Evolutionary conservation across 1,140 invertebrate species (phyloP), one percentile per base, ranked within the genome.

Genomic region (Heliothis subflexa): DNA sequence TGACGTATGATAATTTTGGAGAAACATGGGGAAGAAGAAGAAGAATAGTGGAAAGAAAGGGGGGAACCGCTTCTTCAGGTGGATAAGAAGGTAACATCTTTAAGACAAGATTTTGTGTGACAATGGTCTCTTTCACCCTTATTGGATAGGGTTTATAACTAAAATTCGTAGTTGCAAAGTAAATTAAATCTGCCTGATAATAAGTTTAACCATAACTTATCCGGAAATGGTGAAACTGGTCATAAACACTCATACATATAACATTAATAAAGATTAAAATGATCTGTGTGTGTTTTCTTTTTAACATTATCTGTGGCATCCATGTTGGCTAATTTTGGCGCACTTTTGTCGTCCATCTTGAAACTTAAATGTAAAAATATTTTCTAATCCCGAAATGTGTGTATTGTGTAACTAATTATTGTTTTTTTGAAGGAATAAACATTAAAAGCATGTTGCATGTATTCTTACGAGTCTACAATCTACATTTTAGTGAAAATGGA

Each of bases 11-110:
- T 83, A 72, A 64, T 80, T 77, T 14, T 80, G 2, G 66, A 78
- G 54, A 78, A 87, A 84, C 86, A 94, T 94, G 92, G 92, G 92
- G 78, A 94, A 93, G 78, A 93, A 94, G 86, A 94, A 93, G 88
- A 94, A 93, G 87, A 89, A 86, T 79, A 89, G 83, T 74, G 88
- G 83, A 16, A 92, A 89, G 70, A 90, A 86, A 81, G 83, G 86
- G 33, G 90, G 89, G 52, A 93, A 91, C 83, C 85, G 91, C 77
- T 94, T 94, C 79, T 94, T 94, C 80, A 89, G 92, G 54, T 94
- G 92, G 91, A 94, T 94, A 75, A 87, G 90, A 89, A 94, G 92
- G 92, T 94, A 93, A 83, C 25, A 7, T 62, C 11, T 62, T 9
- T n/a, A 28, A 61, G 11, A 2, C 2, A 21, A 12, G 18, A 52